phyloP scores from a whole-genome alignment of 2,888 invertebrate genomes.

The Caenorhabditis japonica region DNA sequence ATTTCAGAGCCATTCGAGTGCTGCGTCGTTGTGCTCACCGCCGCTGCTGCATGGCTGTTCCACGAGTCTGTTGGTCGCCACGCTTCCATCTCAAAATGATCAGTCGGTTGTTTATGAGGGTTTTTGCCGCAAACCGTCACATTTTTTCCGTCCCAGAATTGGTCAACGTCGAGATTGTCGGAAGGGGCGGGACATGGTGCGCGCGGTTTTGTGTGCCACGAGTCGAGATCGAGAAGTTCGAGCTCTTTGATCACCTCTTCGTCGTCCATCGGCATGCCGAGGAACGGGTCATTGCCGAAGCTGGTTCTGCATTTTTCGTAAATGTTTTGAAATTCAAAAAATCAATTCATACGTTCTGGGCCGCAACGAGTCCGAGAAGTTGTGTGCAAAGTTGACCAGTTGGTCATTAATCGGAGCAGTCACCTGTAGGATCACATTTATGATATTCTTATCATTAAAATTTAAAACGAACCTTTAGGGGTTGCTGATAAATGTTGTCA shows the following conservation, averaged over 20 bases:
- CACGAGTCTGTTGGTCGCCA: conserved; percentile 43
- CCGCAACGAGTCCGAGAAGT: conserved; percentile 43
- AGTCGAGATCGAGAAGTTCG: conserved; percentile 48
- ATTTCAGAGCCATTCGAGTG: conserved; percentile 26
- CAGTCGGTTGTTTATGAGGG: conserved; percentile 22
- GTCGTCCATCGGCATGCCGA: conserved; percentile 46
- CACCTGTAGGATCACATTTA: conserved; percentile 17
- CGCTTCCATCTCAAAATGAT: conserved; percentile 47
- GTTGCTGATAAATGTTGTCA: conserved; percentile 46
- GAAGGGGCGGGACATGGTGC: conserved; percentile 36
- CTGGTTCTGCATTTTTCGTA: conserved; percentile 29
- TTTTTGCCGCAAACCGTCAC: conserved; percentile 49
- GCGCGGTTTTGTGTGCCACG: conserved; percentile 40
- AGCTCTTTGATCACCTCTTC: conserved; percentile 55
- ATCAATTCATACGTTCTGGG: conserved; percentile 37
- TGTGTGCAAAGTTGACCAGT: conserved; percentile 44
- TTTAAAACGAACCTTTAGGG: conserved; percentile 22
- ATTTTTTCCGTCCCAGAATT: conserved; percentile 47
- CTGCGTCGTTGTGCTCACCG: background rate
- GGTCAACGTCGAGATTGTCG: conserved; percentile 35
- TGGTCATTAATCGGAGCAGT: conserved; percentile 40
- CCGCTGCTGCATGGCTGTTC: conserved; percentile 8
- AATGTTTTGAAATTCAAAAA: background rate
- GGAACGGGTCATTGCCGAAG: conserved; percentile 48
- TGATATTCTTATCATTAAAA: background rate